Percentiles rank a stretch among this genome's conserved stretches.
phyloP scores from a whole-genome alignment of 2,888 invertebrate genomes.

The Melanostoma mellinum region DNA sequence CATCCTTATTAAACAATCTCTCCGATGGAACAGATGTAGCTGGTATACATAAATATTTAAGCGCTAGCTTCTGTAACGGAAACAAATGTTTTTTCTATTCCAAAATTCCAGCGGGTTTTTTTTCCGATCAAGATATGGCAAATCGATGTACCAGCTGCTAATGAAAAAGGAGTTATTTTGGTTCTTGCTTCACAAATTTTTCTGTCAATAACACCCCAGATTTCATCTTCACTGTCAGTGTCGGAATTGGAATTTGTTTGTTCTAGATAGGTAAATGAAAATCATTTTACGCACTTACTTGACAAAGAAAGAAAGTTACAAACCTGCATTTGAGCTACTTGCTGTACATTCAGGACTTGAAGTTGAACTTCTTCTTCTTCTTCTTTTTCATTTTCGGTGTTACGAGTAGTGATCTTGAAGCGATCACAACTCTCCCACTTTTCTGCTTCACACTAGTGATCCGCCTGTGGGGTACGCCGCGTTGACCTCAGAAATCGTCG shows the following conservation, averaged over 20 bases:
- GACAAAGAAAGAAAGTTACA: no score
- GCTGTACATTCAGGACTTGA: slow-evolving; percentile 12
- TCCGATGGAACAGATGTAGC: no score
- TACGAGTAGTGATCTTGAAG: no score
- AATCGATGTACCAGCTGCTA: slow-evolving; percentile 16
- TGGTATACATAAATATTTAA: no score
- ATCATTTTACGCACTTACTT: not conserved
- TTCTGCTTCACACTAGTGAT: no score
- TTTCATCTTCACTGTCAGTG: slow-evolving; percentile 13
- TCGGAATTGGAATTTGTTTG: not conserved
- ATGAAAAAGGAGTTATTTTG: not conserved
- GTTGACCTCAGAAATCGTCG: no score
- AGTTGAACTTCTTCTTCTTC: no score
- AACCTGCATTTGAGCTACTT: not conserved
- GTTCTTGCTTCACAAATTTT: slow-evolving; percentile 17
- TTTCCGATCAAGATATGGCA: slow-evolving; percentile 12
- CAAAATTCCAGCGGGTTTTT: slow-evolving; percentile 2
- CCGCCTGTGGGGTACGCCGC: no score
- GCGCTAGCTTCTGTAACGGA: no score
- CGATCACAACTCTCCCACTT: no score
- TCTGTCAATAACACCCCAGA: slow-evolving; percentile 23
- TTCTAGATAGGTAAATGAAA: slow-evolving; percentile 10
- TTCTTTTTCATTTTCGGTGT: no score
- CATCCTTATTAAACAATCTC: no score
- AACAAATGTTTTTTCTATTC: slow-evolving; percentile 8